Base-by-base conservation (phyloP, 2,888 invertebrate genomes). In the Dione juno region DNA sequence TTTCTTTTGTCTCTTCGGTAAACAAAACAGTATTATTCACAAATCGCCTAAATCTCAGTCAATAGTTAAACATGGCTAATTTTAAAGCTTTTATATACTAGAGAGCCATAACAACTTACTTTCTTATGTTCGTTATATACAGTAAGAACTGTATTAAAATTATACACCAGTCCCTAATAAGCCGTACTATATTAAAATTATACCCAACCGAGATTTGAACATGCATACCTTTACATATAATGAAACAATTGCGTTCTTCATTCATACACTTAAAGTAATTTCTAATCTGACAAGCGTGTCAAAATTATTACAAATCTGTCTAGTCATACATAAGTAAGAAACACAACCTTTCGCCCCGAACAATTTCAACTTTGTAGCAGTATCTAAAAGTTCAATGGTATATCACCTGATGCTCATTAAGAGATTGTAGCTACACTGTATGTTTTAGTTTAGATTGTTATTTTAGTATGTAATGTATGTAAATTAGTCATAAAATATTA, bases 311-410 rank as follows among this genome's bases (percentile, higher is more conserved):
- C n/a, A 14, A 59, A 43, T 61, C 45, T 45, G 61, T 61, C 61
- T 28, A 61, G 45, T 61, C 61, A 35, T 61, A 45, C 61, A 35
- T 61, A 45, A 45, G 21, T 43, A n/a, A 61, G 61, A 61, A n/a
- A 43, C 28, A 43, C 28, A 28, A 61, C 61, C 61, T 61, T 61
- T 61, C 61, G 45, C 61, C 61, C 45, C 45, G 61, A 45, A 45
- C 7, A 28, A 61, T 16, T 28, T 16, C 28, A 28, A n/a, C 19
- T 16, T 43, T 45, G 45, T 14, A 28, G 7, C 21, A 61, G 43
- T 61, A n/a, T n/a, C n/a, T n/a, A 61, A 45, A 61, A 45, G 61
- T 61, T 28, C 5, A 28, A 11, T 45, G 6, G 11, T 61, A 35
- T 37, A 54, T 54, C 54, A n/a, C 37, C 28, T 43, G 28, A 43